A percentile compares a stretch with the other conserved stretches of the same genome.
Conservation (phyloP, 2,797 vertebrate species). For the Tachyglossus aculeatus region DNA sequence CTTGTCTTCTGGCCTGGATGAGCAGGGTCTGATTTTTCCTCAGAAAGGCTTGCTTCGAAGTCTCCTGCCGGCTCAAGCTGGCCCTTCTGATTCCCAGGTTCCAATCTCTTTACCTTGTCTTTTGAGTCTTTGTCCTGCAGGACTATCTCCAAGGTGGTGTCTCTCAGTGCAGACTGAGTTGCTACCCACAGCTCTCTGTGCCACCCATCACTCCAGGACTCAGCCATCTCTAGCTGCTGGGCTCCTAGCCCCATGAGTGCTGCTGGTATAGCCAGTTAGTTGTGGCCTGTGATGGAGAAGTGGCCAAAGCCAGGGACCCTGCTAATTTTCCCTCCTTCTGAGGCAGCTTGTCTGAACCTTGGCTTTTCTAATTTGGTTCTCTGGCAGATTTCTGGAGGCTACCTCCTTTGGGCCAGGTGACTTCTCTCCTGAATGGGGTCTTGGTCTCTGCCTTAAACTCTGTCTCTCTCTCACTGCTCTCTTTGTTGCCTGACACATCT, state of each 20-base stretch:
- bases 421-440: neutral
- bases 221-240: neutral
- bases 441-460: neutral
- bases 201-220: neutral
- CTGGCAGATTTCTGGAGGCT: neutral
- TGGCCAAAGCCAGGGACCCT: neutral
- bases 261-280: neutral
- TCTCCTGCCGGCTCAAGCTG: neutral
- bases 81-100: too few species aligned
- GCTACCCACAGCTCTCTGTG: neutral
- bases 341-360: neutral
- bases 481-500: rapidly evolving
- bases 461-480: neutral
- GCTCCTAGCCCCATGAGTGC: neutral
- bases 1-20: conserved; percentile 2
- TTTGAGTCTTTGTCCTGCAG: neutral
- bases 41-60: neutral
- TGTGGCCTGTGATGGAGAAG: neutral
- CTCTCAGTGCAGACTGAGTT: neutral
- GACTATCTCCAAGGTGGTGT: neutral
- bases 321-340: rapidly evolving
- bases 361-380: too few species aligned
- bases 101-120: neutral
- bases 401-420: too few species aligned
- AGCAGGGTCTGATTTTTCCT: neutral